phyloP scores from a whole-genome alignment of 2,888 invertebrate species.

The Cremastobaeus sp. region DNA sequence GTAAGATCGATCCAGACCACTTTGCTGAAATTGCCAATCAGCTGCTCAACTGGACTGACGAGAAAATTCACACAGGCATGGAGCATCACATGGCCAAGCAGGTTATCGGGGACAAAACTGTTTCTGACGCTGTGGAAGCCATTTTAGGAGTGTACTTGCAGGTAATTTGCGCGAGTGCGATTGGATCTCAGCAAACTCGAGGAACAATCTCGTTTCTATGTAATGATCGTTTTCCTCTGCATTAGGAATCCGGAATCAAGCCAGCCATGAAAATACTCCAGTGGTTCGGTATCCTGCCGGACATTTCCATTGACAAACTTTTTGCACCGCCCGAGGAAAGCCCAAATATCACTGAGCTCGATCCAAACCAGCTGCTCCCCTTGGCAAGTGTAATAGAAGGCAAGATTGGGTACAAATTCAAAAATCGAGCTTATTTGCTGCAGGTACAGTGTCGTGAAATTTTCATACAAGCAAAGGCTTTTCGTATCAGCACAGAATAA shows the following conservation, averaged over 20 bases:
- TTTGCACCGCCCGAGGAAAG: slow-evolving; percentile 68
- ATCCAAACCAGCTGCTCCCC: slow-evolving; percentile 76
- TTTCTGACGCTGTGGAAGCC: slow-evolving; percentile 92
- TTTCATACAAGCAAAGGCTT: not conserved
- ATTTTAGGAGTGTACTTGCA: slow-evolving; percentile 88
- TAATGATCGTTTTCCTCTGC: not conserved
- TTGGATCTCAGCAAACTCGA: too few species aligned
- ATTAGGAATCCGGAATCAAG: slow-evolving; percentile 79
- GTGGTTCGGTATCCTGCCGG: slow-evolving; percentile 83
- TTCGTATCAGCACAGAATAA: not conserved
- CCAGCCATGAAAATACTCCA: slow-evolving; percentile 81
- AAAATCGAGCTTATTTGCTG: slow-evolving; percentile 87
- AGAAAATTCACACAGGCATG: slow-evolving; percentile 77
- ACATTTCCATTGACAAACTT: slow-evolving; percentile 72
- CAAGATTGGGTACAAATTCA: slow-evolving; percentile 87
- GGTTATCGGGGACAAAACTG: slow-evolving; percentile 82
- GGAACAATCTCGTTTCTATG: too few species aligned
- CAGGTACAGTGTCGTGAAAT: slow-evolving; percentile 80
- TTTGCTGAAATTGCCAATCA: slow-evolving; percentile 69
- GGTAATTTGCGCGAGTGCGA: too few species aligned
- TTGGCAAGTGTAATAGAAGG: slow-evolving; percentile 80
- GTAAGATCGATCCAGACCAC: slow-evolving; percentile 75
- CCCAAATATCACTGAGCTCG: slow-evolving; percentile 53
- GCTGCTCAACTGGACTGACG: slow-evolving; percentile 71
- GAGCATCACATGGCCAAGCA: slow-evolving; percentile 79